Evolutionary conservation across 2,113 vertebrate species (phyloP), one percentile per base, ranked within the genome.

Genomic region (Myxocyprinus asiaticus): DNA sequence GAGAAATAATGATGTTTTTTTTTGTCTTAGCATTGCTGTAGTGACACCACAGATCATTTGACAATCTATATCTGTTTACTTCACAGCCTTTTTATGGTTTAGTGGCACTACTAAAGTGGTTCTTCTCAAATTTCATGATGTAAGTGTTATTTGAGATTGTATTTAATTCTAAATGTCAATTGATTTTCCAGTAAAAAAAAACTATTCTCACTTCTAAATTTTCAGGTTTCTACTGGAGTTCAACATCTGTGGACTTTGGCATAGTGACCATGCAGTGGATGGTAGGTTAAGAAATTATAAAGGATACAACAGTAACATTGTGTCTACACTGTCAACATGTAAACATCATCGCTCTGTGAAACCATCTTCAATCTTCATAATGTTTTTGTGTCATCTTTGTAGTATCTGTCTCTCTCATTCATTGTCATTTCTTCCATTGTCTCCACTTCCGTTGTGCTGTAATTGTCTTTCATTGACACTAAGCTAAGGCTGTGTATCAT

Each of bases 141-240:
- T 99, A 91, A 96, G 96, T 95, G 6, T 68, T 7, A 14, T 33
- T 47, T 17, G 3, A 9, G 6, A 10, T 67, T 65, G 22, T 33
- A 33, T 33, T 33, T 33, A 33, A 1, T 33, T 33, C 22, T 33
- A 33, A 33, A 33, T n/a, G 6, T 8, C n/a, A 50, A 11, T 5
- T 66, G 14, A n/a, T 33, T 33, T 15, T 44, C 3, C 4, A 12
- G 4, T 44, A 5, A 14, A 78, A n/a, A 77, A 33, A 47, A 44
- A 53, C 0, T 14, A 47, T 43, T 1, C 10, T 80, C 55, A 8
- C 77, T 83, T 90, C 81, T 90, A 22, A 67, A 64, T 44, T 84
- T 76, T 89, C 63, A 99, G 98, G 91, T 95, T 96, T 86, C 76
- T 99, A 84, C 88, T 98, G 91, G 96, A 99, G 86, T 96, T 97